Percentiles rank a stretch among this genome's conserved stretches.
Conservation (phyloP, 2,113 vertebrate species). For the Ceyx margarethae region DNA sequence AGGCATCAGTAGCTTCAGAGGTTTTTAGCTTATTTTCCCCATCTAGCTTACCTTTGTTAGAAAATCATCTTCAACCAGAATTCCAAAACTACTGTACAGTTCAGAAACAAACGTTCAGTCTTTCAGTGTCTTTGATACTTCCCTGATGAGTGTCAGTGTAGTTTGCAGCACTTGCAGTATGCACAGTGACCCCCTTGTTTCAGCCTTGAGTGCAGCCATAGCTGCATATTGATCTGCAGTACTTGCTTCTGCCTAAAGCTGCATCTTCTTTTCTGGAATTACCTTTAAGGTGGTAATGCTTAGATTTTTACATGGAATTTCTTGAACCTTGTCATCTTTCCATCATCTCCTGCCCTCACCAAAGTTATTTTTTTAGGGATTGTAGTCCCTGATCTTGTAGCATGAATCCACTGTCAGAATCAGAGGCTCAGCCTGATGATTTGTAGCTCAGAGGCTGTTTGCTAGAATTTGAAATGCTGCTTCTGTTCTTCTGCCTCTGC, state of each 20-base stretch:
- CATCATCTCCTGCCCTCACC: background rate
- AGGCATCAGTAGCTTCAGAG: background rate
- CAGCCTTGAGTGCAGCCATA: background rate
- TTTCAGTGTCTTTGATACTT: background rate
- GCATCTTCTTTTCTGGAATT: background rate
- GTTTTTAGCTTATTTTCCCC: background rate
- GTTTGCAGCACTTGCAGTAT: background rate
- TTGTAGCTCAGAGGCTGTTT: background rate
- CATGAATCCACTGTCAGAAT: background rate
- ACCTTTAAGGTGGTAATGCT: background rate
- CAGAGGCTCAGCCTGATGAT: background rate
- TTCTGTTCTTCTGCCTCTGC: background rate
- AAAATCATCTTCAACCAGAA: background rate
- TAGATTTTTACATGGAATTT: background rate
- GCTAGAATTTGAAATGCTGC: background rate
- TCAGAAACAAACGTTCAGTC: background rate
- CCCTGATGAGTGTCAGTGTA: rapidly evolving
- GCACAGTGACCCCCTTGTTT: background rate
- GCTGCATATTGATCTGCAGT: background rate
- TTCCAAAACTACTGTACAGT: background rate
- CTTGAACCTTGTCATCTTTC: background rate
- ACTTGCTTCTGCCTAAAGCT: background rate
- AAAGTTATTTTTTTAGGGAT: background rate
- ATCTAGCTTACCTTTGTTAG: background rate
- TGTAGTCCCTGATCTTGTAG: background rate